Evolutionary conservation across 2,888 invertebrate species (phyloP).

Genomic region (Cataglyphis albicans): DNA sequence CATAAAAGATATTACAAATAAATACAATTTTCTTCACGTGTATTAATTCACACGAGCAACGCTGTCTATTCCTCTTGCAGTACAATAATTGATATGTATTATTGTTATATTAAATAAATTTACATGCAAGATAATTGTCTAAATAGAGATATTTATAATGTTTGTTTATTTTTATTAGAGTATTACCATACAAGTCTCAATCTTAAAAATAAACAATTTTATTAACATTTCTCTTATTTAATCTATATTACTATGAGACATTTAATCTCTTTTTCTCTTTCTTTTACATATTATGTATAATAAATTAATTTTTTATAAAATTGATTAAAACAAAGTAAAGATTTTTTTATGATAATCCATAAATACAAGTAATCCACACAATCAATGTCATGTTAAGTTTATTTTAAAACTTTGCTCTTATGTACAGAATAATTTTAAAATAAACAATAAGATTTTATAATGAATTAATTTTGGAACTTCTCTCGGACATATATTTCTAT

Average conservation of each 20-base stretch:
- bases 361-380: background rate
- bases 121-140: background rate
- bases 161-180: background rate
- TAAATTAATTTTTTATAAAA: background rate
- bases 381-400: background rate
- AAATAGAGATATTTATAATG: constrained; percentile 5
- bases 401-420: no score
- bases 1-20: background rate
- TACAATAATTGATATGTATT: background rate
- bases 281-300: background rate
- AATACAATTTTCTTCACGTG: background rate
- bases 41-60: background rate
- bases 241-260: no score
- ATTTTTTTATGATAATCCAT: background rate
- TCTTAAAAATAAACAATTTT: background rate
- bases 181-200: background rate
- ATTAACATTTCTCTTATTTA: background rate
- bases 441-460: no score
- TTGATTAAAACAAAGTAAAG: background rate
- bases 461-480: no score
- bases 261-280: background rate
- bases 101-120: background rate
- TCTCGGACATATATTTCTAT: no score
- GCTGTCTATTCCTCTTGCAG: background rate
- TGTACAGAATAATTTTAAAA: no score